Evolutionary conservation across 2,113 vertebrate genomes (phyloP).

Genomic region (Mellivora capensis): DNA sequence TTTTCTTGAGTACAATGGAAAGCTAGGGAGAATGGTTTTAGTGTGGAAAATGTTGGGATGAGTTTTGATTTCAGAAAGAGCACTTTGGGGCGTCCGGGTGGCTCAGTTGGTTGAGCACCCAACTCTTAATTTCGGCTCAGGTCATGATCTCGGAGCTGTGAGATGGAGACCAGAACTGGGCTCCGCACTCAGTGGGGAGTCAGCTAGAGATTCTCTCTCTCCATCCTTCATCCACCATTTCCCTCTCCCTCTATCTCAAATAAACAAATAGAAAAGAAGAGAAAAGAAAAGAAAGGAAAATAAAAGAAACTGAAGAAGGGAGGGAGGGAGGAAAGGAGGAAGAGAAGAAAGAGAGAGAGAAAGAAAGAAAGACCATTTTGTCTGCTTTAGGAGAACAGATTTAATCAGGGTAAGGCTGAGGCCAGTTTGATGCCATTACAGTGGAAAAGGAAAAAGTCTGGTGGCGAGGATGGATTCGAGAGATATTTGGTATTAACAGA

Average conservation of each 20-base stretch:
- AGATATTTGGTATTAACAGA: background rate
- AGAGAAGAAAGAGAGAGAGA: background rate
- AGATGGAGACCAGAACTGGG: background rate
- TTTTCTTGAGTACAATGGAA: background rate
- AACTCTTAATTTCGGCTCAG: background rate
- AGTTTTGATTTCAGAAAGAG: background rate
- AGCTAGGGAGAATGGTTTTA: background rate
- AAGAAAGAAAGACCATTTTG: background rate
- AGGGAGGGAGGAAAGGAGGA: accelerated
- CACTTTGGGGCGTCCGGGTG: background rate
- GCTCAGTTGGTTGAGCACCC: background rate
- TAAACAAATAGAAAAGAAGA: background rate
- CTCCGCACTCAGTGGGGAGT: background rate
- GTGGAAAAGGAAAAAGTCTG: background rate
- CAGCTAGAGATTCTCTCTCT: background rate
- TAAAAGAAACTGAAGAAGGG: background rate
- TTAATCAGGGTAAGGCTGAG: background rate
- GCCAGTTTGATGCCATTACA: background rate
- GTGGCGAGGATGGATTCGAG: background rate
- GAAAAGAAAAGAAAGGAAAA: background rate
- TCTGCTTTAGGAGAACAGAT: background rate
- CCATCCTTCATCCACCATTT: background rate
- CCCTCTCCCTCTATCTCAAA: background rate
- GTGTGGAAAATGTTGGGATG: background rate
- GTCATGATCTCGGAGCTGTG: background rate